Evolutionary conservation across 2,797 vertebrate species (phyloP).

Genomic region (Siniperca scherzeri): DNA sequence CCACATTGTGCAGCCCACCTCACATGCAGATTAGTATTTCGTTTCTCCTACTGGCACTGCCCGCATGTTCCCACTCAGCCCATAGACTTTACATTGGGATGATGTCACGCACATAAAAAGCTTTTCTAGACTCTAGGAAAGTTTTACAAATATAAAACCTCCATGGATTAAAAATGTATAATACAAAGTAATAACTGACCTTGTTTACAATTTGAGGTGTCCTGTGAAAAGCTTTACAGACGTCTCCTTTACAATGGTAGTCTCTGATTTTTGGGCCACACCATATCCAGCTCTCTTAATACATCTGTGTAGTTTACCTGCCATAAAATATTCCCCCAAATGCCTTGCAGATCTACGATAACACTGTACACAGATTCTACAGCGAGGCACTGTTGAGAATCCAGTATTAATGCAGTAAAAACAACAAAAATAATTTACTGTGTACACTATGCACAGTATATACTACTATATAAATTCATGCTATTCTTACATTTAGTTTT

Average conservation of each 20-base stretch:
- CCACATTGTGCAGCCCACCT: too few relatives aligned
- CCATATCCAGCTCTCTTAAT: neutral
- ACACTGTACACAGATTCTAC: neutral
- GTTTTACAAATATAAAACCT: neutral
- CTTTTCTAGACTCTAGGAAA: neutral
- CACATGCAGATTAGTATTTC: too few relatives aligned
- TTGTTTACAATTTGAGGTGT: neutral
- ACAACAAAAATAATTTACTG: neutral
- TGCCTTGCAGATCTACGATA: neutral
- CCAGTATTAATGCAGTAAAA: conserved; percentile 1
- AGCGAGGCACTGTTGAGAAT: neutral
- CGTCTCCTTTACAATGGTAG: neutral
- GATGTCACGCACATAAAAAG: too few relatives aligned
- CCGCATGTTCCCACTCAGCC: neutral
- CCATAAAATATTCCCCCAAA: neutral
- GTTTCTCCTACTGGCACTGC: neutral
- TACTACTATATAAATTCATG: neutral
- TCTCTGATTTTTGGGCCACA: neutral
- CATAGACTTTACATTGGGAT: too few relatives aligned
- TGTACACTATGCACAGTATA: neutral
- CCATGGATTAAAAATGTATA: neutral
- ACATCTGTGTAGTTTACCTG: neutral
- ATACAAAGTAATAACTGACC: neutral
- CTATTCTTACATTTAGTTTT: conserved; percentile 7
- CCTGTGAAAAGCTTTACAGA: neutral